Conservation (phyloP, 2,113 vertebrate genomes). For the Oryzias curvinotus region DNA sequence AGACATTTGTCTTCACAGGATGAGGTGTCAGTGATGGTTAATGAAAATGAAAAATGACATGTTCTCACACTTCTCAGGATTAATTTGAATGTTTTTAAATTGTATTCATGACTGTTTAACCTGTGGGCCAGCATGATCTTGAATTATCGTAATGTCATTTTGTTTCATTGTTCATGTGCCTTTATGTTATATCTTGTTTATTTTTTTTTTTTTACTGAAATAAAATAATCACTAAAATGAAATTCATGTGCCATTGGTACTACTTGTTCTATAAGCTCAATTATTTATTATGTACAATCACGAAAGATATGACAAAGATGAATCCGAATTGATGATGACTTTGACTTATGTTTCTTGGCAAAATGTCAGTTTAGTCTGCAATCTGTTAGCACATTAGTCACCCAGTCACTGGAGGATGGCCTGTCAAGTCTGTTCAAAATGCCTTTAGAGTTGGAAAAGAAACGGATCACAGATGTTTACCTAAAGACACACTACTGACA, state of each 20-base stretch:
- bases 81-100: no score
- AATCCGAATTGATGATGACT: conserved; percentile 4
- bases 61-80: no score
- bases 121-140: no score
- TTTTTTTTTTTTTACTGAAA: no score
- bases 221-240: no score
- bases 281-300: conserved; percentile 17
- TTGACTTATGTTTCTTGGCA: conserved; percentile 24
- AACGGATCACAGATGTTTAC: conserved; percentile 22
- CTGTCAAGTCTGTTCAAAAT: conserved; percentile 24
- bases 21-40: not conserved
- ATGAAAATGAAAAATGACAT: not conserved
- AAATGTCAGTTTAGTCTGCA: conserved; percentile 31
- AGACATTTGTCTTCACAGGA: not conserved
- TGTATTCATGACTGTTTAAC: no score
- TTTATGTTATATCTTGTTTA: no score
- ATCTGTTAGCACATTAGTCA: conserved; percentile 49
- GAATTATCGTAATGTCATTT: no score
- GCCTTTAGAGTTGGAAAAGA: conserved; percentile 25
- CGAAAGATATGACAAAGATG: conserved; percentile 15
- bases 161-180: no score
- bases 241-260: no score
- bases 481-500: conserved; percentile 14
- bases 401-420: conserved; percentile 28
- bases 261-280: not conserved